Percentiles rank a stretch among this genome's conserved stretches.
phyloP scores from a whole-genome alignment of 2,113 vertebrate species.

The Mandrillus leucophaeus region DNA sequence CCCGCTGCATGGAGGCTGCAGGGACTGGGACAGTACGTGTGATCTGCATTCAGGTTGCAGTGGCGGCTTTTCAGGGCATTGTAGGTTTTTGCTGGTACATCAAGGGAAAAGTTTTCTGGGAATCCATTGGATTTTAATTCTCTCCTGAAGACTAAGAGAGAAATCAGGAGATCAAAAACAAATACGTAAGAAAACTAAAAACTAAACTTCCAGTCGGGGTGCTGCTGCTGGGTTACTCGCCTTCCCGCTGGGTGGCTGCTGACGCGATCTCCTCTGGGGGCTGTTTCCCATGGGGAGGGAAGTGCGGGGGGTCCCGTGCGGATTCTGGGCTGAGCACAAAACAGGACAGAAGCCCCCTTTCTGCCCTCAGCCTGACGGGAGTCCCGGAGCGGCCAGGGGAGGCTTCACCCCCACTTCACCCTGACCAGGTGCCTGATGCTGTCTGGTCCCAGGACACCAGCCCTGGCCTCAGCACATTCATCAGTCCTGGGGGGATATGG shows the following conservation, averaged over 20 bases:
- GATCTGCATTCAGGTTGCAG: too few relatives aligned
- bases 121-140: background rate
- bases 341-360: background rate
- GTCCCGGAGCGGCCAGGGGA: background rate
- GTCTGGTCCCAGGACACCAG: background rate
- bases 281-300: background rate
- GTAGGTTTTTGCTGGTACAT: background rate
- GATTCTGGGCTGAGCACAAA: background rate
- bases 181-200: background rate
- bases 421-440: background rate
- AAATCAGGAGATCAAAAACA: background rate
- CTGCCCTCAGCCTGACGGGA: too few relatives aligned
- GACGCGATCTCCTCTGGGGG: background rate
- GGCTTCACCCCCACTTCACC: background rate
- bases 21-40: background rate
- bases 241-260: background rate
- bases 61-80: too few relatives aligned
- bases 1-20: background rate
- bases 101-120: background rate
- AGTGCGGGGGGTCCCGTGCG: fast-evolving
- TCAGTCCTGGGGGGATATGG: fast-evolving
- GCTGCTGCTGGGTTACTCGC: background rate
- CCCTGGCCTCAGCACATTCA: background rate
- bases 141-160: background rate
- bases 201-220: too few relatives aligned